Conservation (phyloP, 2,797 vertebrate species). For the Danio choprae region DNA sequence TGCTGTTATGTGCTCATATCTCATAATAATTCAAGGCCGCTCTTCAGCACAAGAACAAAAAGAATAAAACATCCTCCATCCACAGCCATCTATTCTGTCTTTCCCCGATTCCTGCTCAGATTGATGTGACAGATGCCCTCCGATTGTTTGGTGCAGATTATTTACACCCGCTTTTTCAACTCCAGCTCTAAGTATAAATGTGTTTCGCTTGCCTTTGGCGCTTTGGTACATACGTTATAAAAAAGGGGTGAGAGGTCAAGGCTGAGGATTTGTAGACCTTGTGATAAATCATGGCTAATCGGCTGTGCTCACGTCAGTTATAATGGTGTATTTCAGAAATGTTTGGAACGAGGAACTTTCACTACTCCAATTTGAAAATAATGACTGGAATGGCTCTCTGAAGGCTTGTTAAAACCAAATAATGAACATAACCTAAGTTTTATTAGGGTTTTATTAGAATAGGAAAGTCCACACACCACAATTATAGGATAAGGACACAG, state of each 20-base stretch:
- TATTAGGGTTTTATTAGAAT: neutral
- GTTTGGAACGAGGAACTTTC: neutral
- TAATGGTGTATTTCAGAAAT: neutral
- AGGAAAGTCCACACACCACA: neutral
- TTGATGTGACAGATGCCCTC: slow-evolving; percentile 47
- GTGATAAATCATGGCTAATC: neutral
- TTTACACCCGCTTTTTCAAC: slow-evolving; percentile 23
- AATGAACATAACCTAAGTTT: too few species aligned
- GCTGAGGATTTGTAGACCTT: neutral
- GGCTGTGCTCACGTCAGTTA: neutral
- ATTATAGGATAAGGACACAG: neutral
- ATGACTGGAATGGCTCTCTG: neutral
- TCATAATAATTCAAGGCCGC: slow-evolving; percentile 46
- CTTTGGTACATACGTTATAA: neutral
- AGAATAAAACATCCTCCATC: slow-evolving; percentile 43
- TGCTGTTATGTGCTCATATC: slow-evolving; percentile 10
- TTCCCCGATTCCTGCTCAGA: slow-evolving; percentile 9
- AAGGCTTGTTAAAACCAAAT: neutral
- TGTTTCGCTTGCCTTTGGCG: neutral
- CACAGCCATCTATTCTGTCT: slow-evolving; percentile 1
- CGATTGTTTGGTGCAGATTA: slow-evolving; percentile 37
- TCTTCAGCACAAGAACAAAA: slow-evolving; percentile 44
- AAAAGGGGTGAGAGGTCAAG: slow-evolving; percentile 26
- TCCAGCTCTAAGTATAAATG: slow-evolving; percentile 18
- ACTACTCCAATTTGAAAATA: neutral